Evolutionary conservation across 1,140 invertebrate species (phyloP).

Genomic region (Diabrotica undecimpunctata): DNA sequence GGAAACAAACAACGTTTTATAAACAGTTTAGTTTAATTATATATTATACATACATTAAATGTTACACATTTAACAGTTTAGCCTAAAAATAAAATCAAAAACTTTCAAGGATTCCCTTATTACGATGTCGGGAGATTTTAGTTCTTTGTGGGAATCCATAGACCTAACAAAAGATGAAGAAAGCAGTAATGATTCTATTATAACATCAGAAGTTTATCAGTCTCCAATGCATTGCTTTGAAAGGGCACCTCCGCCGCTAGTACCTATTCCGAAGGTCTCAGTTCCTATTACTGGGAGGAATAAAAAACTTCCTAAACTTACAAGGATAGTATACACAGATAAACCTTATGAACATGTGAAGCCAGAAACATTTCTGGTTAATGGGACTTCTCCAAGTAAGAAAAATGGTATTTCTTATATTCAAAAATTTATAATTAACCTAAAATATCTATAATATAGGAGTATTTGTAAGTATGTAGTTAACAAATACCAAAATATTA

Average conservation of each 20-base stretch:
- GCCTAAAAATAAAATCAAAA: too few relatives aligned
- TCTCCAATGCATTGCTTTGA: neutral
- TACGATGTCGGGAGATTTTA: too few relatives aligned
- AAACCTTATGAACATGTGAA: neutral
- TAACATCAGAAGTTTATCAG: neutral
- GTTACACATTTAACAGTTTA: too few relatives aligned
- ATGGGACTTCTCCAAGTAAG: neutral
- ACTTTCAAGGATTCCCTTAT: too few relatives aligned
- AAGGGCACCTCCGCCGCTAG: conserved; percentile 1
- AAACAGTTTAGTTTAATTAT: too few relatives aligned
- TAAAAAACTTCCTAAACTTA: conserved; percentile 5
- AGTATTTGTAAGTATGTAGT: too few relatives aligned
- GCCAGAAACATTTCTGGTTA: neutral
- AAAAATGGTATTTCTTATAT: neutral
- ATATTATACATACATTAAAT: too few relatives aligned
- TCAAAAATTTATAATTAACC: too few relatives aligned
- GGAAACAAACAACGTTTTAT: too few relatives aligned
- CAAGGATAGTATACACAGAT: neutral
- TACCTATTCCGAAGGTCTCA: neutral
- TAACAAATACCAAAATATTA: too few relatives aligned
- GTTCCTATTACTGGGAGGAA: neutral
- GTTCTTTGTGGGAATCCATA: neutral
- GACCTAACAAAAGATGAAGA: conserved; percentile 17
- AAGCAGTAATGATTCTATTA: neutral
- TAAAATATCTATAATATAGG: too few relatives aligned